Conservation (phyloP, 2,888 invertebrate species). For the Seira sanloemensis region DNA sequence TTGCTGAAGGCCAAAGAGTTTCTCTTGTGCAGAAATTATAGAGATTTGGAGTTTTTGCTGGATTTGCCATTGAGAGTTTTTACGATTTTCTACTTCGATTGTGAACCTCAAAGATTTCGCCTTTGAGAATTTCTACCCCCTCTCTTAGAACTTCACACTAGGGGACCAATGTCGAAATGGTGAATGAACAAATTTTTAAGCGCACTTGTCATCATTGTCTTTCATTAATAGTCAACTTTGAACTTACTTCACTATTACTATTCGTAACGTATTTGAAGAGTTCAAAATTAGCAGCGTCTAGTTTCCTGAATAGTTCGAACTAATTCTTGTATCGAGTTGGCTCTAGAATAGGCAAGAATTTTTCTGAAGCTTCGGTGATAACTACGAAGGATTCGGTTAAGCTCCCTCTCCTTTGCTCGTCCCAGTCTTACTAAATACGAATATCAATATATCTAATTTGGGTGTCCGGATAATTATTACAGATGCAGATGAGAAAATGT, state of each 20-base stretch:
- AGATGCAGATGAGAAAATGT: not conserved
- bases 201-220: not conserved
- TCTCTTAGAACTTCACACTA: conserved; percentile 34
- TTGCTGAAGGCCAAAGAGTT: not conserved
- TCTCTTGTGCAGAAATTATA: conserved; percentile 23
- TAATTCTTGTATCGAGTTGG: conserved; percentile 54
- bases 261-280: conserved; percentile 94
- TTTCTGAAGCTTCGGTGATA: conserved; percentile 56
- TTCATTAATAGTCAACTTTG: not conserved
- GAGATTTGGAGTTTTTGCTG: conserved; percentile 27
- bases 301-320: conserved; percentile 75
- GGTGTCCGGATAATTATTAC: not conserved
- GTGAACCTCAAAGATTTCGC: conserved; percentile 41
- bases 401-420: conserved; percentile 56
- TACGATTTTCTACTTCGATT: conserved; percentile 65
- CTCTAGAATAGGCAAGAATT: conserved; percentile 51
- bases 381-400: conserved; percentile 48
- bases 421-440: conserved; percentile 39
- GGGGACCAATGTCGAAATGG: no score
- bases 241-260: conserved; percentile 84
- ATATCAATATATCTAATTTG: not conserved
- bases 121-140: conserved; percentile 16
- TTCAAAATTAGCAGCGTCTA: conserved; percentile 94
- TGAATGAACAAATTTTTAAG: conserved; percentile 15
- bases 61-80: conserved; percentile 25